These are phyloP conservation scores for Plumapathes pennacea DNA, from an alignment of 92 coral and sea anemone genomes.

Conservation along the genomic window DNA sequence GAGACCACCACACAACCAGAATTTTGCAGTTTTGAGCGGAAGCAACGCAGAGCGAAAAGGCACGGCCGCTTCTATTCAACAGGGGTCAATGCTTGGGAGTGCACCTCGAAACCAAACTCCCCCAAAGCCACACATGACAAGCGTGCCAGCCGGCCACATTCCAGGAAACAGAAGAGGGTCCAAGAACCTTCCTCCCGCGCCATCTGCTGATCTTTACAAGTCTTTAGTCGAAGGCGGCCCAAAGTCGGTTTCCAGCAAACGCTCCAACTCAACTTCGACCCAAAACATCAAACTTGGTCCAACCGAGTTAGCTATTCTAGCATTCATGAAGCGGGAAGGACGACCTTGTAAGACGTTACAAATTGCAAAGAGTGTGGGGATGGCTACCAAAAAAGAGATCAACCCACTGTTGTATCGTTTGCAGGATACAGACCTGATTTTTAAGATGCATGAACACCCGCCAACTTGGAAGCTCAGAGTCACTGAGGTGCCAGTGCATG, in stretches of 20 bases:
- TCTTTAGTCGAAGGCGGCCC: constrained; percentile 57
- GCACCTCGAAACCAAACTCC: no score
- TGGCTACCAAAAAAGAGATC: constrained; percentile 72
- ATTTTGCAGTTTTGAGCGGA: no score
- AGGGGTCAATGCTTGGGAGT: no score
- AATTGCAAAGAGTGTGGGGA: constrained; percentile 60
- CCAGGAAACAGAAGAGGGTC: no score
- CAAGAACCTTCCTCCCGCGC: constrained; percentile 61
- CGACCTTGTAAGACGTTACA: constrained; percentile 62
- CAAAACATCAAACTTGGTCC: constrained; percentile 26
- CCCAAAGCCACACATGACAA: no score
- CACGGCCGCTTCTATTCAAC: no score
- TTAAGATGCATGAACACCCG: constrained; percentile 84
- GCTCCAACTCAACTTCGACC: constrained; percentile 1
- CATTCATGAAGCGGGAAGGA: constrained; percentile 63
- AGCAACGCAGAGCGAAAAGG: no score
- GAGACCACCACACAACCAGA: no score
- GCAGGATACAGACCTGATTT: constrained; percentile 66
- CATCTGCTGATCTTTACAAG: constrained; percentile 57
- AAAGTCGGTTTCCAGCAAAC: constrained; percentile 29
- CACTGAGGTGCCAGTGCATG: no score
- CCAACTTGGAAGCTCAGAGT: constrained; percentile 87
- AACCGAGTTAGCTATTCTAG: constrained; percentile 44
- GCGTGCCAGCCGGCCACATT: no score
- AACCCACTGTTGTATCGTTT: constrained; percentile 77